These are phyloP conservation scores for Vultur gryphus DNA, from an alignment of 2,797 vertebrate genomes.

Conservation along the genomic window DNA sequence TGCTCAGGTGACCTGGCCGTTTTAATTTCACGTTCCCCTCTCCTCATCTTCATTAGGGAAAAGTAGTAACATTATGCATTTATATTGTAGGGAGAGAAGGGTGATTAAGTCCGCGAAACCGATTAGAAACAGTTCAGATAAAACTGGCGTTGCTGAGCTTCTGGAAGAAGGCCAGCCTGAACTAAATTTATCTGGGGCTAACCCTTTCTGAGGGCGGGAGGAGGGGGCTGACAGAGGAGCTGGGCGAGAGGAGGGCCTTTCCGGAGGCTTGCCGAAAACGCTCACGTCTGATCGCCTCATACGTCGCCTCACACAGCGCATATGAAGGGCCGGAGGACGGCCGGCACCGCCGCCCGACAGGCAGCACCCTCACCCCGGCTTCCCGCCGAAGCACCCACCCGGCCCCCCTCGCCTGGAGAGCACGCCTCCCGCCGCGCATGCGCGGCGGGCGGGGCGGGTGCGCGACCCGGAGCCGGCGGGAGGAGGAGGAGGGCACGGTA, in stretches of 20 bases:
- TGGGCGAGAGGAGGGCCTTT: fast-evolving
- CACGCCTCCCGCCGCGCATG: background rate
- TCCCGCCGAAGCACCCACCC: background rate
- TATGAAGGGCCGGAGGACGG: fast-evolving
- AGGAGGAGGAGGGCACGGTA: background rate
- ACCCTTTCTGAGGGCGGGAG: fast-evolving
- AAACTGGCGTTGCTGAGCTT: fast-evolving
- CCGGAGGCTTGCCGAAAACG: background rate
- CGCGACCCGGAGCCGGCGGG: background rate
- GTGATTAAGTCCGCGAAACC: background rate
- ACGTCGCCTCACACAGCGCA: no score
- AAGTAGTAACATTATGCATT: fast-evolving
- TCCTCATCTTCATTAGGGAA: background rate
- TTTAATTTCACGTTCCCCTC: background rate
- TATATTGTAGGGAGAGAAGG: no score
- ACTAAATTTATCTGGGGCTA: no score
- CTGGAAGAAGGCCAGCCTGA: background rate
- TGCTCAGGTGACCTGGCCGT: fast-evolving
- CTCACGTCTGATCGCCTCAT: background rate
- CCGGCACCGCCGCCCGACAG: background rate
- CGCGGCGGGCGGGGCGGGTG: background rate
- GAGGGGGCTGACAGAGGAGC: no score
- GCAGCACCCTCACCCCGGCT: fast-evolving
- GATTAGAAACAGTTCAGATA: background rate
- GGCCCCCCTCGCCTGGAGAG: no score